Percentiles rank a stretch among this genome's conserved stretches.
These are phyloP conservation scores for Scomber colias DNA, from an alignment of 2,113 vertebrate species.

Conservation along the genomic window DNA sequence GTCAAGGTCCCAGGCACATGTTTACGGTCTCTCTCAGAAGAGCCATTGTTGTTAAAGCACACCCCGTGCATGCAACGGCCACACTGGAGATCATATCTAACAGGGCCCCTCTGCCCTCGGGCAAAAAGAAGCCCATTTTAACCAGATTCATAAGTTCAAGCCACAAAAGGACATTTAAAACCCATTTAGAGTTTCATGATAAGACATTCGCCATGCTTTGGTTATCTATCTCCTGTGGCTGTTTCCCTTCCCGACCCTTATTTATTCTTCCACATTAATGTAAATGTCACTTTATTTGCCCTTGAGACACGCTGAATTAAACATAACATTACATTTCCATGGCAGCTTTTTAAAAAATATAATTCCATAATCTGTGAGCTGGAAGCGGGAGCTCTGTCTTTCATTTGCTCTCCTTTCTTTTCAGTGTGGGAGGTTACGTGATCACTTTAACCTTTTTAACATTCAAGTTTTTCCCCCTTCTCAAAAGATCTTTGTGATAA, in stretches of 20 bases:
- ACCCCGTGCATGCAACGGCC: constrained; percentile 50
- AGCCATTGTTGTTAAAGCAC: constrained; percentile 82
- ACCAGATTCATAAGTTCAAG: constrained; percentile 61
- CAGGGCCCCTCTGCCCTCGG: constrained; percentile 44
- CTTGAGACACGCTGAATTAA: constrained; percentile 57
- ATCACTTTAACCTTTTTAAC: constrained; percentile 69
- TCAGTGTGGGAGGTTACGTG: constrained; percentile 58
- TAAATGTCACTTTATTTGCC: constrained; percentile 49
- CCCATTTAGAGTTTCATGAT: constrained; percentile 49
- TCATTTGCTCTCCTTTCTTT: constrained; percentile 57
- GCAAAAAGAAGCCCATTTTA: constrained; percentile 56
- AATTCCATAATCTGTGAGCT: constrained; percentile 51
- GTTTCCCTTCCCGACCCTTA: constrained; percentile 1
- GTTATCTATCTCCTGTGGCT: constrained; percentile 51
- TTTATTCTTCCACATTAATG: constrained; percentile 47
- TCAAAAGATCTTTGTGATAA: constrained; percentile 73
- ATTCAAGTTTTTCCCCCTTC: constrained; percentile 37
- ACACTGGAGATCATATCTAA: constrained; percentile 75
- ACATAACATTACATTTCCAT: constrained; percentile 49
- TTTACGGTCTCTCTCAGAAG: constrained; percentile 81
- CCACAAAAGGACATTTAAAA: constrained; percentile 58
- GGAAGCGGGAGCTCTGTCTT: constrained; percentile 66
- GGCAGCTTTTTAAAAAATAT: constrained; percentile 16
- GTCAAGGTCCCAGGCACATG: constrained; percentile 84
- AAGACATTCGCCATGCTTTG: constrained; percentile 25